Conservation (phyloP, 2,797 vertebrate species). For the Labeo calbasu region DNA sequence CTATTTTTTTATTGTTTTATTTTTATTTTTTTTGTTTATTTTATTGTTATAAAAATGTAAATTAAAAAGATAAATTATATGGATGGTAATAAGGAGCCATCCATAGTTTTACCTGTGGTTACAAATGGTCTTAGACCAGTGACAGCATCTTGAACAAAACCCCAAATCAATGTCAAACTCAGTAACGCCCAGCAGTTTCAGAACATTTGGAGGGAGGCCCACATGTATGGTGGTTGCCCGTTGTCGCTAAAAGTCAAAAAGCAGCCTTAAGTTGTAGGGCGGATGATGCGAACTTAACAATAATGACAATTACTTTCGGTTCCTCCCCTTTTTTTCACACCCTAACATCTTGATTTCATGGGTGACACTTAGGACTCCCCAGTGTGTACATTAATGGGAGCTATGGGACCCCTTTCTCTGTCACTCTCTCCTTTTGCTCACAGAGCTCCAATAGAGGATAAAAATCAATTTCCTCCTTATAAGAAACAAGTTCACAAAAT, state of each 20-base stretch:
- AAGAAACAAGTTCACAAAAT: background rate
- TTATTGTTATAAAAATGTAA: background rate
- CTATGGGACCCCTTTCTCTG: conserved; percentile 73
- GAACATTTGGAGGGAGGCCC: conserved; percentile 36
- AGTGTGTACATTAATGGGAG: conserved; percentile 79
- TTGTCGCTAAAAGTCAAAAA: conserved; percentile 56
- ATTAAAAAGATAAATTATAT: background rate
- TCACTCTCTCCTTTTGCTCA: conserved; percentile 51
- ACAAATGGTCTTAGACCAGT: background rate
- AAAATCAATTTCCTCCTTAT: background rate
- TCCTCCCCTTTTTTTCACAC: conserved; percentile 85
- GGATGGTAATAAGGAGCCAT: background rate
- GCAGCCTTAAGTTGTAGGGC: conserved; percentile 75
- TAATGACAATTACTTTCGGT: conserved; percentile 84
- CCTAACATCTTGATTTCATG: conserved; percentile 89
- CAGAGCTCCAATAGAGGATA: background rate
- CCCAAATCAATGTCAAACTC: conserved; percentile 38
- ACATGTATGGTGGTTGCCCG: conserved; percentile 47
- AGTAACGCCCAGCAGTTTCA: conserved; percentile 36
- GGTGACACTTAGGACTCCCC: conserved; percentile 86
- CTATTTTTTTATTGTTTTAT: too few species aligned
- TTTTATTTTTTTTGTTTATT: background rate
- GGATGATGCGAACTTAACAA: conserved; percentile 79
- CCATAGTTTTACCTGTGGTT: background rate
- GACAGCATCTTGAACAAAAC: background rate